A percentile compares a stretch with the other conserved stretches of the same genome.
Conservation (phyloP, 2,113 vertebrate genomes). For the Origma solitaria region DNA sequence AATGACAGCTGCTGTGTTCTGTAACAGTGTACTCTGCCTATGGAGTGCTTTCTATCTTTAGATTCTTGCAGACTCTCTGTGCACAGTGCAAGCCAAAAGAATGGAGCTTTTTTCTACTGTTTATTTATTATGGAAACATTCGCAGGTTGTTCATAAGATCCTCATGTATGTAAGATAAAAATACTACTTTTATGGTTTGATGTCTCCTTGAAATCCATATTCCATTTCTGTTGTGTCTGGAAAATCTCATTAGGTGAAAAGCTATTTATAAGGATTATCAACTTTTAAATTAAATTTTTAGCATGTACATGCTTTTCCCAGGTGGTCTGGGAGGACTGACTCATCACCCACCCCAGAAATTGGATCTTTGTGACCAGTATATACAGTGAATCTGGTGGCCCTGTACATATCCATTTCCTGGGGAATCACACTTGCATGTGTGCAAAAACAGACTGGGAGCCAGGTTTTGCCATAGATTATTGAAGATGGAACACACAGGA, state of each 20-base stretch:
- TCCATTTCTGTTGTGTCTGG: not conserved
- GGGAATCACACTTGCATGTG: not conserved
- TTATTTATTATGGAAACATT: not conserved
- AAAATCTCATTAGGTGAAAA: not conserved
- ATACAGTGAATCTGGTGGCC: not conserved
- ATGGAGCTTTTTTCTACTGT: not conserved
- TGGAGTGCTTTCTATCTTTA: conserved; percentile 38
- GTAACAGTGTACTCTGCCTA: not conserved
- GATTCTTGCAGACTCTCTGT: not conserved
- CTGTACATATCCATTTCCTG: not conserved
- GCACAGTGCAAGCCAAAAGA: not conserved
- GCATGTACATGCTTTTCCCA: not conserved
- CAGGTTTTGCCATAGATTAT: not conserved
- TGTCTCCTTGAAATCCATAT: not conserved
- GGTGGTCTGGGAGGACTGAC: not conserved
- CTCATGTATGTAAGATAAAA: not conserved
- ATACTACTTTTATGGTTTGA: not conserved
- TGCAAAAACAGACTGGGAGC: not conserved
- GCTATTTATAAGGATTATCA: not conserved
- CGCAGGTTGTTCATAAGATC: not conserved
- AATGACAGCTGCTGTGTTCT: not conserved
- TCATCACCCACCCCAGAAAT: not conserved
- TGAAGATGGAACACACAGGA: not conserved
- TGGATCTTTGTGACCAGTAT: not conserved
- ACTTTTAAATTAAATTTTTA: not conserved